Conservation (phyloP, 2,797 vertebrate species). For the Platyrinchus mystaceus region DNA sequence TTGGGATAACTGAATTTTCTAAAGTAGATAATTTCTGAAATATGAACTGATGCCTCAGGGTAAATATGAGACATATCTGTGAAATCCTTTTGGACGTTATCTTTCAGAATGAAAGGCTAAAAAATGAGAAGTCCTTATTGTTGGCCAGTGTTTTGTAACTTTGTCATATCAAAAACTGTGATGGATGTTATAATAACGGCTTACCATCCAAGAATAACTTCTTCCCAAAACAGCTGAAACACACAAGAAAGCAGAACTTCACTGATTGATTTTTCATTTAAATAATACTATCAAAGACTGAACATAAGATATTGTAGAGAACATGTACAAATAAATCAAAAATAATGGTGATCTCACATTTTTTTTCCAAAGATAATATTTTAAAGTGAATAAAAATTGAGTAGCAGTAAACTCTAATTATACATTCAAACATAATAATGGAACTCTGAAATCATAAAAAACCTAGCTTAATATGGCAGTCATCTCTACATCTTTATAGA, state of each 20-base stretch:
- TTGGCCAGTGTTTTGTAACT: conserved; percentile 8
- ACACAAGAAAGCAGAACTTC: background rate
- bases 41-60: background rate
- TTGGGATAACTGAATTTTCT: background rate
- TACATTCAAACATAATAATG: background rate
- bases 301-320: background rate
- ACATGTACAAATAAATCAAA: background rate
- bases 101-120: conserved; percentile 7
- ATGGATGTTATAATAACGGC: background rate
- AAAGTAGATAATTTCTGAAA: conserved; percentile 22
- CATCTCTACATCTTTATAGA: background rate
- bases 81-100: conserved; percentile 16
- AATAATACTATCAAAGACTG: background rate
- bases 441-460: background rate
- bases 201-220: background rate
- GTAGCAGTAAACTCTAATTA: background rate
- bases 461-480: background rate
- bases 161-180: background rate
- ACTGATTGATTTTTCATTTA: background rate
- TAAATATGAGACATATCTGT: conserved; percentile 3
- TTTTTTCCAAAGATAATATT: background rate
- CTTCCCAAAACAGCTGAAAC: background rate
- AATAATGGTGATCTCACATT: background rate
- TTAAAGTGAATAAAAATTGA: background rate
- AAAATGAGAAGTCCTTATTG: background rate